Conservation (phyloP, 2,797 vertebrate species). For the Alcedo atthis region DNA sequence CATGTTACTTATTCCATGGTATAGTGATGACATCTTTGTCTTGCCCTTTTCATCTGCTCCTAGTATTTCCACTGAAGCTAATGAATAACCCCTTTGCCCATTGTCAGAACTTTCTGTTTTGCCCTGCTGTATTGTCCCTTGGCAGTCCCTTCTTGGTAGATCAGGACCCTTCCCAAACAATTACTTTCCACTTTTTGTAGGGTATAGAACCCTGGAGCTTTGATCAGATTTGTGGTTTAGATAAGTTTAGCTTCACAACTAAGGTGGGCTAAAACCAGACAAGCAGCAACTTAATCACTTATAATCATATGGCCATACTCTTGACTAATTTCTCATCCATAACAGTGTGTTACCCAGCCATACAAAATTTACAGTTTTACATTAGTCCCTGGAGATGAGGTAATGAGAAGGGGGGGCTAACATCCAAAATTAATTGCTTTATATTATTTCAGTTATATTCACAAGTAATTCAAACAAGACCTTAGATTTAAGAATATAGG, state of each 20-base stretch:
- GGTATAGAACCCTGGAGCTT: not conserved
- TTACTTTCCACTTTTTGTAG: not conserved
- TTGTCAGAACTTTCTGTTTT: not conserved
- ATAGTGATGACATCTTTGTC: not conserved
- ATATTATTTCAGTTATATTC: not conserved
- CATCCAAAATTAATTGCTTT: not conserved
- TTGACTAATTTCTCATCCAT: not conserved
- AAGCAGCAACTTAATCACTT: not conserved
- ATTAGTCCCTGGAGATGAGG: not conserved
- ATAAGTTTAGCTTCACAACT: not conserved
- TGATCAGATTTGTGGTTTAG: not conserved
- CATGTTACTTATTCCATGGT: not conserved
- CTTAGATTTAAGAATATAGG: not conserved
- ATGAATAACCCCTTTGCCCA: not conserved
- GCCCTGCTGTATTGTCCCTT: not conserved
- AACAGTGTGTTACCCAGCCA: not conserved
- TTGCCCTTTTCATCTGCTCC: not conserved
- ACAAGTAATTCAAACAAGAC: not conserved
- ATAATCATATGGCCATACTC: not conserved
- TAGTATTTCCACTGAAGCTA: not conserved
- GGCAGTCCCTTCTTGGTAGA: rapidly evolving
- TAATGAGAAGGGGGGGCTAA: not conserved
- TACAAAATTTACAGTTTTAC: not conserved
- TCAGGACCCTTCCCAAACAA: not conserved
- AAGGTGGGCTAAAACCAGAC: not conserved